A percentile compares a stretch with the other conserved stretches of the same genome.
phyloP scores from a whole-genome alignment of 1,140 invertebrate species.

The Saccostrea cuccullata region DNA sequence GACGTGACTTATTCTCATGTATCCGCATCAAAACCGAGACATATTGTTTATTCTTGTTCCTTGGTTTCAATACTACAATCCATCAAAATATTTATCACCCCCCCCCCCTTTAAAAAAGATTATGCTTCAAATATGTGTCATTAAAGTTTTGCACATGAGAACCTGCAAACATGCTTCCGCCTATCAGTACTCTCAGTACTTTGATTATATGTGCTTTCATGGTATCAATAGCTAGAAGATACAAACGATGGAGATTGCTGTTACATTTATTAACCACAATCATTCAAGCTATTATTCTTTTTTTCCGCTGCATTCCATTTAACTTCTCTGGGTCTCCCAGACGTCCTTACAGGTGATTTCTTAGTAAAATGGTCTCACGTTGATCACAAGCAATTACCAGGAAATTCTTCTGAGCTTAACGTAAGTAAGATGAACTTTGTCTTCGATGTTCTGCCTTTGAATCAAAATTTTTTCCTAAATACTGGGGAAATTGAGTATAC shows the following conservation, averaged over 20 bases:
- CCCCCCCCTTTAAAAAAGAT: too few species aligned
- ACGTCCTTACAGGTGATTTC: not conserved
- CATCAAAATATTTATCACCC: too few species aligned
- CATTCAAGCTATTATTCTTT: not conserved
- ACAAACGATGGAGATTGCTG: not conserved
- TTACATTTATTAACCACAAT: not conserved
- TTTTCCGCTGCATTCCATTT: not conserved
- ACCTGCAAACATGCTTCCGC: too few species aligned
- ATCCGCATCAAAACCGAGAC: too few species aligned
- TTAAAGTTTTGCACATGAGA: too few species aligned
- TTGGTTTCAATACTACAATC: too few species aligned
- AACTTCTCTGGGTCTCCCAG: not conserved
- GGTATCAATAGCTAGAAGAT: not conserved
- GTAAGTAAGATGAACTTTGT: not conserved
- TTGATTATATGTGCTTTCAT: not conserved
- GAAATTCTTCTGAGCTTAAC: not conserved
- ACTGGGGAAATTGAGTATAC: not conserved
- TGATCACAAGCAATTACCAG: not conserved
- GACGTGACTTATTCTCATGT: too few species aligned
- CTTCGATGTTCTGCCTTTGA: not conserved
- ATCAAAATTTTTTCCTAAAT: not conserved
- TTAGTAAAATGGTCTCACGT: not conserved
- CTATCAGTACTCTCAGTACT: too few species aligned
- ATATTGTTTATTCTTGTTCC: too few species aligned
- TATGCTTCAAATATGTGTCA: too few species aligned